A percentile compares a stretch with the other conserved stretches of the same genome.
Evolutionary conservation across 2,797 vertebrate species (phyloP).

Genomic region (Harpagifer antarcticus): DNA sequence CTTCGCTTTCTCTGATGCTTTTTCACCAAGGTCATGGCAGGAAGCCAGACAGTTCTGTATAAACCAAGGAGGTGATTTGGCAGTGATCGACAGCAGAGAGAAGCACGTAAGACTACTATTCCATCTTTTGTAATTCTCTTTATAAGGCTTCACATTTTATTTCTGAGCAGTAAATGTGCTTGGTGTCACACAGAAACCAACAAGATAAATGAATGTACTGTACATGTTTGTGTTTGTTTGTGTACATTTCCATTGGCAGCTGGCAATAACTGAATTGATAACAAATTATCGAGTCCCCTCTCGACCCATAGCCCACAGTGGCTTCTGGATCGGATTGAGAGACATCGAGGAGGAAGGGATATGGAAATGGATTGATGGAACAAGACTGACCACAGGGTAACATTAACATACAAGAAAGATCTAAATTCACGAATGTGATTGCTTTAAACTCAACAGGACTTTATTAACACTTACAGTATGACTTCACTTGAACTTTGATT

Average conservation of each 20-base stretch:
- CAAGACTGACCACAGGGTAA: conserved; percentile 70
- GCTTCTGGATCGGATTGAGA: conserved; percentile 78
- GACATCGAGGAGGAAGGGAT: conserved; percentile 71
- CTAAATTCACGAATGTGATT: no score
- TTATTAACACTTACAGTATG: no score
- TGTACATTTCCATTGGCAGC: conserved; percentile 49
- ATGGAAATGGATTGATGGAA: conserved; percentile 81
- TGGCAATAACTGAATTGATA: conserved; percentile 51
- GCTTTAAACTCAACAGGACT: no score
- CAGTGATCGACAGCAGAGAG: conserved; percentile 62
- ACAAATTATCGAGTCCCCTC: conserved; percentile 4
- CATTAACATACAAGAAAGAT: neutral
- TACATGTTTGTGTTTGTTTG: conserved; percentile 3
- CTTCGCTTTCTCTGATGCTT: conserved; percentile 44
- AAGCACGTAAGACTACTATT: conserved; percentile 64
- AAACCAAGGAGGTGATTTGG: conserved; percentile 63
- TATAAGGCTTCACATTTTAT: neutral
- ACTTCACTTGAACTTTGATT: no score
- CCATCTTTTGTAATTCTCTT: neutral
- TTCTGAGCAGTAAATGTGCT: neutral
- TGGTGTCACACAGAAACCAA: neutral
- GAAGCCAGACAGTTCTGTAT: conserved; percentile 68
- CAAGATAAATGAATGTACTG: neutral
- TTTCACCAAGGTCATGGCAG: conserved; percentile 47
- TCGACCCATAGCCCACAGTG: fast-evolving